These are phyloP conservation scores for Tethya wilhelma DNA, from an alignment of 37 sponge, comb jelly and placozoan species.

Conservation along the genomic window DNA sequence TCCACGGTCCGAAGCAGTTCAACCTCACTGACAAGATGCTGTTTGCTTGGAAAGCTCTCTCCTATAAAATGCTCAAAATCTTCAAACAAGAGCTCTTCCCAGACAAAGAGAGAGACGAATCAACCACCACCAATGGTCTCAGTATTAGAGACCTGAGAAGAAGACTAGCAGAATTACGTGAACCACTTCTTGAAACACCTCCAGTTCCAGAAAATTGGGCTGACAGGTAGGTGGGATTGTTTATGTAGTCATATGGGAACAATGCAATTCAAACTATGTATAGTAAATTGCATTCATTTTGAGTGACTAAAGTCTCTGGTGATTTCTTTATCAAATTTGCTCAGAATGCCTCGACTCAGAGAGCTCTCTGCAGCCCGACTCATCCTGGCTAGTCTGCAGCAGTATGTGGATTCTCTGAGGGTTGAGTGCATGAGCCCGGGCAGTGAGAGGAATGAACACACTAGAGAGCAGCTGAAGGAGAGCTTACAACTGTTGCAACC, in stretches of 20 bases:
- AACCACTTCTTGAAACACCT: not conserved
- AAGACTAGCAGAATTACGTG: too few relatives aligned
- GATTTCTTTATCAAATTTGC: too few relatives aligned
- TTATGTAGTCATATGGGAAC: too few relatives aligned
- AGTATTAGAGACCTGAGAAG: not conserved
- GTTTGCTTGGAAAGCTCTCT: slow-evolving; percentile 66
- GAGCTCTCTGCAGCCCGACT: slow-evolving; percentile 25
- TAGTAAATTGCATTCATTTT: too few relatives aligned
- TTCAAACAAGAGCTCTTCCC: slow-evolving; percentile 11
- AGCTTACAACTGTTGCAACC: slow-evolving; percentile 27
- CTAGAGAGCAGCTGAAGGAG: not conserved
- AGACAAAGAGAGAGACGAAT: not conserved
- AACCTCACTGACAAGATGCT: slow-evolving; percentile 32
- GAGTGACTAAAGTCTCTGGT: too few relatives aligned
- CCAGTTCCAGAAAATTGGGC: slow-evolving; percentile 1
- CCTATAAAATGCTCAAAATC: slow-evolving; percentile 7
- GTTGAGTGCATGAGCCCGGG: slow-evolving; percentile 7
- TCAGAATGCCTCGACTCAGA: slow-evolving; percentile 14
- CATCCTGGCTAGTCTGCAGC: slow-evolving; percentile 10
- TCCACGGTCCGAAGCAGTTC: not conserved
- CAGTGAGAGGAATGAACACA: not conserved
- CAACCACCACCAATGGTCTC: not conserved
- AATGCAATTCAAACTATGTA: too few relatives aligned
- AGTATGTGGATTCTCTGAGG: not conserved
- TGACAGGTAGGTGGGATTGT: not conserved